phyloP scores from a whole-genome alignment of 2,113 vertebrate genomes.

The Natator depressus region DNA sequence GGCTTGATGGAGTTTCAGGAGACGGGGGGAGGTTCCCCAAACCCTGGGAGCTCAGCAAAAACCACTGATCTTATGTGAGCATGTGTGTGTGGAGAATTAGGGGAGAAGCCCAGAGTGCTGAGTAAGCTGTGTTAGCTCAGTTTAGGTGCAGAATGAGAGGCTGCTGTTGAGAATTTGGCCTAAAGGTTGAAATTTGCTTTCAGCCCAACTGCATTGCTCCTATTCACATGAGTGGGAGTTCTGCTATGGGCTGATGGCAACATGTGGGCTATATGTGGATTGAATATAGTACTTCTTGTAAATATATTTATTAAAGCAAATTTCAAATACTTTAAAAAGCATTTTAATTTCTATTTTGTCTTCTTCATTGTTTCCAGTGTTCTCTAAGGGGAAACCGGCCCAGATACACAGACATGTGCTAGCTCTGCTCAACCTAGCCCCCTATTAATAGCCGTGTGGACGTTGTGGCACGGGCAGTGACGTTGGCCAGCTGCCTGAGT shows the following conservation, averaged over 20 bases:
- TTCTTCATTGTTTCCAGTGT: slow-evolving; percentile 6
- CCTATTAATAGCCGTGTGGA: not conserved
- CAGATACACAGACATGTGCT: not conserved
- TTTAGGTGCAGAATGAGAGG: not conserved
- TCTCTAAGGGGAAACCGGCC: not conserved
- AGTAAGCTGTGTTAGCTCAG: rapidly evolving
- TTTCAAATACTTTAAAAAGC: not conserved
- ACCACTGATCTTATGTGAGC: not conserved
- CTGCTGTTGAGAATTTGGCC: not conserved
- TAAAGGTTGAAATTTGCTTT: not conserved
- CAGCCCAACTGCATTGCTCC: not conserved
- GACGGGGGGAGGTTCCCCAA: not conserved
- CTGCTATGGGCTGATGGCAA: not conserved
- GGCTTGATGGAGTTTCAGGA: rapidly evolving
- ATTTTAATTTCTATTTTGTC: not conserved
- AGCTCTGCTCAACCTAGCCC: not conserved
- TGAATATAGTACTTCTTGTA: not conserved
- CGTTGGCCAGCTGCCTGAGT: not conserved
- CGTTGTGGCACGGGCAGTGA: not conserved
- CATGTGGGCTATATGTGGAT: not conserved
- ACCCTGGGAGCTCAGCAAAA: not conserved
- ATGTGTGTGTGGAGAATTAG: not conserved
- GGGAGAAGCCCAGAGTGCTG: not conserved
- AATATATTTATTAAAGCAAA: not conserved
- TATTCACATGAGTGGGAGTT: not conserved